Evolutionary conservation across 2,888 invertebrate species (phyloP).

Genomic region (Heliconius charithonia): DNA sequence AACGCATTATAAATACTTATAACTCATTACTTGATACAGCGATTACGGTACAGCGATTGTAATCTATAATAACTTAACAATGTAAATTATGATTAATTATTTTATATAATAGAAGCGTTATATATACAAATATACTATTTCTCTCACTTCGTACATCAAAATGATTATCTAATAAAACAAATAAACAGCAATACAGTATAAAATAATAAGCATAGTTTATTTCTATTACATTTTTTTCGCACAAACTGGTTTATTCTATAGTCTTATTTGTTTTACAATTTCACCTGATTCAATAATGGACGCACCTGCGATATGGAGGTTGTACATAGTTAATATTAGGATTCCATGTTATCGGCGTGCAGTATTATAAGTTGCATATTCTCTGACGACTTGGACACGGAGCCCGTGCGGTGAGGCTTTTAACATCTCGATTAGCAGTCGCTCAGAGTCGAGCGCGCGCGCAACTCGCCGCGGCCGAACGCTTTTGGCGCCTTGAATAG

Average conservation of each 20-base stretch:
- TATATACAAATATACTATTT: too few relatives aligned
- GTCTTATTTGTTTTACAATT: slow-evolving; percentile 30
- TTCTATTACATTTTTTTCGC: slow-evolving; percentile 2
- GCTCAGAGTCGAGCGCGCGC: slow-evolving; percentile 69
- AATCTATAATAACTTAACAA: slow-evolving; percentile 12
- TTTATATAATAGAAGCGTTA: background rate
- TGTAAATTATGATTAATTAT: slow-evolving; percentile 15
- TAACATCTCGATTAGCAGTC: slow-evolving; percentile 66
- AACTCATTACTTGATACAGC: background rate
- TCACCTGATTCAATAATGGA: slow-evolving; percentile 42
- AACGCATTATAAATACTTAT: slow-evolving; percentile 17
- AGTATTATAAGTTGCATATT: slow-evolving; percentile 45
- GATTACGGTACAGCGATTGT: slow-evolving; percentile 5
- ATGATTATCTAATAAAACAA: background rate
- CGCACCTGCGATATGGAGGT: slow-evolving; percentile 20
- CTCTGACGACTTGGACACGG: slow-evolving; percentile 65
- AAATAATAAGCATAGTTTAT: background rate
- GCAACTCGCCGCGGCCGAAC: slow-evolving; percentile 60
- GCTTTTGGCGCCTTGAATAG: slow-evolving; percentile 53
- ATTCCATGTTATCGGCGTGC: slow-evolving; percentile 27
- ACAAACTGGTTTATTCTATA: slow-evolving; percentile 27
- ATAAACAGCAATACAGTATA: background rate
- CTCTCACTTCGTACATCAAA: background rate
- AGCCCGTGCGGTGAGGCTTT: slow-evolving; percentile 56
- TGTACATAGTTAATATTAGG: background rate